Evolutionary conservation across 2,113 vertebrate genomes (phyloP), one percentile per base, ranked within the genome.

Genomic region (Myiozetetes cayanensis): DNA sequence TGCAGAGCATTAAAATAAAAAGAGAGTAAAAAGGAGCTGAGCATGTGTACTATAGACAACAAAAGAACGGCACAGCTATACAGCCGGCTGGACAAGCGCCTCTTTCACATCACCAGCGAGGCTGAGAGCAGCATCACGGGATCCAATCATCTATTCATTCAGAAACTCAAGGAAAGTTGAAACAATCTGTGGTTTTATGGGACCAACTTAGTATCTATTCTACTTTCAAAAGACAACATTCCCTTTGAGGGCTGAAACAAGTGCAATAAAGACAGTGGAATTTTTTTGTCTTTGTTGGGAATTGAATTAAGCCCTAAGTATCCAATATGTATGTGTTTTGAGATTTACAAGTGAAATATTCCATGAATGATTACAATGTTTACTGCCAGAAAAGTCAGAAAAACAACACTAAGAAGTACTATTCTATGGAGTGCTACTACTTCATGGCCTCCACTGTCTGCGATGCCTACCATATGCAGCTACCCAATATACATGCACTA

Each of bases 171-270:
- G 82, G 85, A 90, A 94, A 96, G 80, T 66, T 78, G 83, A 94
- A 96, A 90, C 94, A 95, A 87, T 90, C 76, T 85, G 73, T 71
- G 87, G 91, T 59, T 96, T 94, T 96, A 89, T 96, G 86, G 86
- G 83, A 93, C 94, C 49, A 95, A 94, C 91, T 94, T 92, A 96
- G 92, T 82, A 94, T 89, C 92, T 75, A 85, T 93, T 94, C 79
- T 94, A 31, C 68, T 90, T 93, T 35, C 39, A 83, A 43, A 25
- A 79, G 78, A 90, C 87, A 90, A 25, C 59, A 53, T 77, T 83
- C 4, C 0, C 85, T 90, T 80, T 84, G 85, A 92, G 75, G 50
- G 25, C 33, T 85, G 56, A 53, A 88, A 91, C 47, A 83, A 93
- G 59, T 6, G 7, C 47, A 75, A 41, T 49, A n/a, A 84, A 88